Base-by-base conservation (phyloP, 2,888 invertebrate genomes). In the Hedya salicella region DNA sequence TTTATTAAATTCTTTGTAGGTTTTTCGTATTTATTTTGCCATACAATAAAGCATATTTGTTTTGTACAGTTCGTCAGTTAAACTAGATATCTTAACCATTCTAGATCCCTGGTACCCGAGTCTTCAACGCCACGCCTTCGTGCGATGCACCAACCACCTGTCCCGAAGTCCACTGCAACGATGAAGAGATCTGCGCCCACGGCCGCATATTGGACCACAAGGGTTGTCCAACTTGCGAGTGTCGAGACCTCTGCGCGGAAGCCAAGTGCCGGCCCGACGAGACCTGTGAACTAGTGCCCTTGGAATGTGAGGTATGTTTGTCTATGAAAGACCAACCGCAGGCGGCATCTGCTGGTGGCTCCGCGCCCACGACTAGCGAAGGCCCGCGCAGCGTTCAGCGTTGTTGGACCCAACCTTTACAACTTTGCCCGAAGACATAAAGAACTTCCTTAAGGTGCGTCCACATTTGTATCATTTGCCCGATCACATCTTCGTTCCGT, bases 181-280 rank as follows among this genome's bases (percentile, higher is more conserved):
- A 79, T 1, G 83, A 81, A 1, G 78, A 80, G 16, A 73, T 80
- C 11, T 93, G 93, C 57, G 74, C 83, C 0, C 86, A 92, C 65
- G 92, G 92, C 0, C 72, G 81, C 1, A 78, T 81, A 25, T 70
- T 92, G 50, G 87, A 92, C 73, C 87, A 85, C 2, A 92, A 89
- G 9, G 96, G 96, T 0, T 97, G 97, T 76, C 94, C 95, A 0
- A 94, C 94, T 0, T 97, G 97, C 78, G 91, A 93, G 56, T 97
- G 97, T 78, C 89, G 95, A 11, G 95, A 97, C 78, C 96, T 96
- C 0, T 97, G 97, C 78, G 93, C 94, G n/a, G 95, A 95, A 66
- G 94, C 96, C 6, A 94, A 93, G 44, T 96, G 96, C 72, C 86
- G 93, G 70, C 92, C 93, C 0, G 95, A 95, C 68, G 96, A 92